Evolutionary conservation across 2,888 invertebrate genomes (phyloP).

Genomic region (Macrophya annulata): DNA sequence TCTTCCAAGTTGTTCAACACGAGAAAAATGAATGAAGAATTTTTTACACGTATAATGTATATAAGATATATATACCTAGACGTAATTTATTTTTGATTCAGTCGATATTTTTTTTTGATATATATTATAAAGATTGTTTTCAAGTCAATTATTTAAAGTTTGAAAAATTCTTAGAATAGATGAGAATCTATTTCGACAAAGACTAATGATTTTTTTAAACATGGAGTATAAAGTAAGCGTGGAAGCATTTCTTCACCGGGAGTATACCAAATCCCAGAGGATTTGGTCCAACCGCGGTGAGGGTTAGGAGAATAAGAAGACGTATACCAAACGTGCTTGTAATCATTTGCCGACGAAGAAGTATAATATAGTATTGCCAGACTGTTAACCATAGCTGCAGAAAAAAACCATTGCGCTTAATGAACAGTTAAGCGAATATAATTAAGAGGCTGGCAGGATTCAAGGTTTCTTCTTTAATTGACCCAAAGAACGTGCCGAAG

Average conservation of each 20-base stretch:
- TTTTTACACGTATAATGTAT: no score
- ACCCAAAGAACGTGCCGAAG: conserved; percentile 5
- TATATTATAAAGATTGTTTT: no score
- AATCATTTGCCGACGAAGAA: background rate
- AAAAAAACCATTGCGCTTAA: conserved; percentile 14
- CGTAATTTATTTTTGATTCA: no score
- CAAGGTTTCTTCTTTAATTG: conserved; percentile 31
- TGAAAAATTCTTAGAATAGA: background rate
- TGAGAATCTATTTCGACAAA: background rate
- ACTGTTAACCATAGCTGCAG: background rate
- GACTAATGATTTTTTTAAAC: background rate
- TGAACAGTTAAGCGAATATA: conserved; percentile 40
- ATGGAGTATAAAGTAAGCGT: background rate
- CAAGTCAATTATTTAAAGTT: background rate
- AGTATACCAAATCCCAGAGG: background rate
- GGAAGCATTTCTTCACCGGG: background rate
- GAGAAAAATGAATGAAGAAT: no score
- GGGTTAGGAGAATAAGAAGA: background rate
- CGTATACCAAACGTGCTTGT: background rate
- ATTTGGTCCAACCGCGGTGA: background rate
- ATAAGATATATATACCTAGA: no score
- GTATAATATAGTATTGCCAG: background rate
- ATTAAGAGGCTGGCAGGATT: conserved; percentile 40
- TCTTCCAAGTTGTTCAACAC: background rate
- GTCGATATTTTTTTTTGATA: no score